These are phyloP conservation scores for Disparrhopalites patrizii DNA, from an alignment of 2,888 invertebrate genomes.

Conservation along the genomic window DNA sequence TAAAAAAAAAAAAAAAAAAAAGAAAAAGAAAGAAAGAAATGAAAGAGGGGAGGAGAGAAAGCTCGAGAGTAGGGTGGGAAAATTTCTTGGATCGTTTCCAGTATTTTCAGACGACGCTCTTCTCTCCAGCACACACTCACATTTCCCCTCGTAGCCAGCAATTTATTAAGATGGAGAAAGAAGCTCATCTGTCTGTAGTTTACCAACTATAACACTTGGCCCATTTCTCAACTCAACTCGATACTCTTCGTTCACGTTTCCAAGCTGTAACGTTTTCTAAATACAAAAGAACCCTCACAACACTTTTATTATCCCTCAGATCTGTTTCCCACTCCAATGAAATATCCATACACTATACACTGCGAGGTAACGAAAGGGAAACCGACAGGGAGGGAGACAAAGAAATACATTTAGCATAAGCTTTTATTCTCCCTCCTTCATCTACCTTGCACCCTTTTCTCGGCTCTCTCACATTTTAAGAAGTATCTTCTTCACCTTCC, in stretches of 20 bases:
- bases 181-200: slow-evolving; percentile 10
- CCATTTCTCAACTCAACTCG: slow-evolving; percentile 38
- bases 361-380: too few species aligned
- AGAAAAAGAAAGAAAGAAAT: not conserved
- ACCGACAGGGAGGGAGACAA: too few species aligned
- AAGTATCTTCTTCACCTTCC: too few species aligned
- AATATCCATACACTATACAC: too few species aligned
- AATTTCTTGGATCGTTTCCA: slow-evolving; percentile 32
- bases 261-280: not conserved
- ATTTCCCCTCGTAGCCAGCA: not conserved
- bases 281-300: slow-evolving; percentile 1
- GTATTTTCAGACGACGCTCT: slow-evolving; percentile 2
- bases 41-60: slow-evolving; percentile 3
- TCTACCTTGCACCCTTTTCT: too few species aligned
- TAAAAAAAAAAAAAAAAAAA: not conserved
- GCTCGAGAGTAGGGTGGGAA: slow-evolving; percentile 15
- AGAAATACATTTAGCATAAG: too few species aligned
- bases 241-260: not conserved
- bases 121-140: not conserved
- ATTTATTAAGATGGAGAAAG: not conserved
- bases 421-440: too few species aligned
- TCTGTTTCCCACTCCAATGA: too few species aligned
- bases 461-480: too few species aligned
- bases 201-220: slow-evolving; percentile 35
- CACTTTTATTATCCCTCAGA: slow-evolving; percentile 3